phyloP scores from a whole-genome alignment of 2,888 invertebrate genomes.

The Trilocha varians region DNA sequence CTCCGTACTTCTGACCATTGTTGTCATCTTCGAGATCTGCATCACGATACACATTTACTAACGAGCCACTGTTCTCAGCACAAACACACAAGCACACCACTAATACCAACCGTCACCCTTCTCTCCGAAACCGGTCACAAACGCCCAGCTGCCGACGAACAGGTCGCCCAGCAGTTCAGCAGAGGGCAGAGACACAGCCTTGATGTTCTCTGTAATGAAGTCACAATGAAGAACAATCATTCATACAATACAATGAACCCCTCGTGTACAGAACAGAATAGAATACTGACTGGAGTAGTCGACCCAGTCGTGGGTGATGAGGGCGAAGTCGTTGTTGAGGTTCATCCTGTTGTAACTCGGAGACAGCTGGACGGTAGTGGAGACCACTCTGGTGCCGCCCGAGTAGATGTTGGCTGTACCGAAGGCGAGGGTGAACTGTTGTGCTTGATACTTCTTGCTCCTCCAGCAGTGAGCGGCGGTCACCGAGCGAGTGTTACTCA shows the following conservation, averaged over 20 bases:
- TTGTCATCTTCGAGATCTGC: no score
- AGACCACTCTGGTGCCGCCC: slow-evolving; percentile 23
- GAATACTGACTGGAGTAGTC: slow-evolving; percentile 23
- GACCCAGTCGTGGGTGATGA: slow-evolving; percentile 18
- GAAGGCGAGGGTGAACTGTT: slow-evolving; percentile 31
- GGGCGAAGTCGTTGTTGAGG: slow-evolving; percentile 24
- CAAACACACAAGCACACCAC: no score
- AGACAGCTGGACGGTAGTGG: slow-evolving; percentile 22
- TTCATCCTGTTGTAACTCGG: slow-evolving; percentile 17
- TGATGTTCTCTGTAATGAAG: slow-evolving; percentile 25
- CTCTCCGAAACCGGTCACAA: slow-evolving; percentile 41
- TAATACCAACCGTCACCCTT: slow-evolving; percentile 36
- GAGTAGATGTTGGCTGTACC: slow-evolving; percentile 26
- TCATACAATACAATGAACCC: no score
- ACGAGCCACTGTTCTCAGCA: no score
- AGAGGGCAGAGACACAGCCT: slow-evolving; percentile 27
- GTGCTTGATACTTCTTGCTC: slow-evolving; percentile 25
- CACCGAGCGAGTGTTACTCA: slow-evolving; percentile 22
- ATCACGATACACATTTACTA: no score
- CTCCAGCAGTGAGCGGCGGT: slow-evolving; percentile 37
- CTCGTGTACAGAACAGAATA: background rate
- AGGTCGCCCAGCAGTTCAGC: slow-evolving; percentile 22
- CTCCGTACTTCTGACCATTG: slow-evolving; percentile 43
- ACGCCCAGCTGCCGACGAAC: slow-evolving; percentile 27
- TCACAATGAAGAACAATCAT: no score